phyloP scores from a whole-genome alignment of 2,797 vertebrate genomes.

The Meda fulgida region DNA sequence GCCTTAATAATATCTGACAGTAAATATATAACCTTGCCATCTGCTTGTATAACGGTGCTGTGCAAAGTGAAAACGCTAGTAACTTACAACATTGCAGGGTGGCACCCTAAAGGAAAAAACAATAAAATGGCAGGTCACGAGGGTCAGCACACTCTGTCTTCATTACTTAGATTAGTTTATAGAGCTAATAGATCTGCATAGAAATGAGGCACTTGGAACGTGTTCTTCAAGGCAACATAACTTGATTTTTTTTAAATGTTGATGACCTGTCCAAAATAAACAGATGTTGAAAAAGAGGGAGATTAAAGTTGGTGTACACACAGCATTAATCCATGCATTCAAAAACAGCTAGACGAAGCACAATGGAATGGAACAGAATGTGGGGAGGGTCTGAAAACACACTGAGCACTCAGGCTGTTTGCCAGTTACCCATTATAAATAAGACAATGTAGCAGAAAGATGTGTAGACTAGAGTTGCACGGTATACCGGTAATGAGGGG shows the following conservation, averaged over 20 bases:
- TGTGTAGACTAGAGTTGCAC: not conserved
- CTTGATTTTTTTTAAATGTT: not conserved
- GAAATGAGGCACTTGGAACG: not conserved
- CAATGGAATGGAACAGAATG: not conserved
- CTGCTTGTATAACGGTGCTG: slow-evolving; percentile 69
- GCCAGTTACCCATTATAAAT: not conserved
- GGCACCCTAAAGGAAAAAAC: slow-evolving; percentile 73
- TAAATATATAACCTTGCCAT: slow-evolving; percentile 75
- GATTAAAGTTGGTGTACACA: not conserved
- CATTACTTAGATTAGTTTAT: slow-evolving; percentile 21
- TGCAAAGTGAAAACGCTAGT: slow-evolving; percentile 17
- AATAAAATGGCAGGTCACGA: slow-evolving; percentile 73
- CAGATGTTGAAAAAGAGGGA: not conserved
- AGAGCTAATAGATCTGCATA: slow-evolving; percentile 21
- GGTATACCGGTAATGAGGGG: not conserved
- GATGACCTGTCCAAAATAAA: not conserved
- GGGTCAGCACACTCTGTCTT: slow-evolving; percentile 65
- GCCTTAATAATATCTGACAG: slow-evolving; percentile 73
- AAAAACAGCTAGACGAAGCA: not conserved
- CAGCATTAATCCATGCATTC: not conserved
- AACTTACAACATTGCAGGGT: slow-evolving; percentile 70
- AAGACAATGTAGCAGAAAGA: not conserved
- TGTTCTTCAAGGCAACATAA: not conserved
- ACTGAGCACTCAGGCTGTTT: not conserved
- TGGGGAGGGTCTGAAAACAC: not conserved